phyloP scores from a whole-genome alignment of 1,140 invertebrate genomes.

The Ostrea denselamellosa region DNA sequence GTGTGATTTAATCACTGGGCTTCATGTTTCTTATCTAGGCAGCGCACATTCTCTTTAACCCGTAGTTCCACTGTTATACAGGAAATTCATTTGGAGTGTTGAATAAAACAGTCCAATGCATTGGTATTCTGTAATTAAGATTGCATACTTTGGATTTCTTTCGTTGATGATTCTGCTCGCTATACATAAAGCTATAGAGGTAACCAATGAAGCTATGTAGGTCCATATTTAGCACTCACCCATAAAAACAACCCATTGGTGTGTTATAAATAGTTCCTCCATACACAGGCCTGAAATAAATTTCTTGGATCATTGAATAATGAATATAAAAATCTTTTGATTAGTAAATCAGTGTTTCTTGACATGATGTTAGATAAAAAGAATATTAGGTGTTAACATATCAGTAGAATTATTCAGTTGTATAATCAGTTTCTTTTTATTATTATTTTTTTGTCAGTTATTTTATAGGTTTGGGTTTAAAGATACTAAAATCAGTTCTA shows the following conservation, averaged over 20 bases:
- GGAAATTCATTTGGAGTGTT: too few species aligned
- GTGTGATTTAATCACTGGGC: too few species aligned
- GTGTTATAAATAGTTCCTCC: constrained; percentile 1
- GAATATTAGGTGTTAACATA: background rate
- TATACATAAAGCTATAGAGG: background rate
- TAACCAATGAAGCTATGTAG: background rate
- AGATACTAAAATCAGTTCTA: background rate
- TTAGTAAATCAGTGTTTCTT: background rate
- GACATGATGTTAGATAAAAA: background rate
- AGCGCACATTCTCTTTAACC: too few species aligned
- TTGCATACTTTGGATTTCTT: background rate
- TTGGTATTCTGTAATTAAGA: background rate
- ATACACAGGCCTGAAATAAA: background rate
- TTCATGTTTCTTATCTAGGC: too few species aligned
- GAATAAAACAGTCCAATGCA: too few species aligned
- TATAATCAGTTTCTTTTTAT: too few species aligned
- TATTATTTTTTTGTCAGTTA: too few species aligned
- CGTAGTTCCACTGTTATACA: too few species aligned
- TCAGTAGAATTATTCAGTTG: background rate
- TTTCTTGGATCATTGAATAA: background rate
- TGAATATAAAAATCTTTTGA: constrained; percentile 22
- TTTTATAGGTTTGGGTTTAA: too few species aligned
- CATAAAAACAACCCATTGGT: constrained; percentile 1
- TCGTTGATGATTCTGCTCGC: background rate
- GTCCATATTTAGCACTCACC: background rate